Base-by-base conservation (phyloP, 1,140 invertebrate genomes). In the Bradysia coprophila region DNA sequence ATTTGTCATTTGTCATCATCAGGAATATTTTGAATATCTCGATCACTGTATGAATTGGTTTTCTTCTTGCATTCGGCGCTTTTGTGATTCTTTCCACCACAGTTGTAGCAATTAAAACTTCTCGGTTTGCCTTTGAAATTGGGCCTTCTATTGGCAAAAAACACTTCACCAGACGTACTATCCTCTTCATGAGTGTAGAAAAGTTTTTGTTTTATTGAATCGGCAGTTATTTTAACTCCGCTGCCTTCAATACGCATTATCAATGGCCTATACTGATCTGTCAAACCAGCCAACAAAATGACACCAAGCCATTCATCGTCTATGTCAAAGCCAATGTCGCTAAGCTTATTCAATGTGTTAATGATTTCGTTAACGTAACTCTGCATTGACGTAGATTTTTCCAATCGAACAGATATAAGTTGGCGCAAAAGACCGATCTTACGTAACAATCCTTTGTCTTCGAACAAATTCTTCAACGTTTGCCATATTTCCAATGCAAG, bases 291-390 rank as follows among this genome's bases (percentile, higher is more conserved):
- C 19, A 61, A 43, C 15, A 61, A 23, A 9, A 61, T 38, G 2
- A 51, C 44, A 21, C 51, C 57, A 16, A 59, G 48, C 54, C 51
- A 59, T 39, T 63, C 51, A 33, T 60, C 56, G 21, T 28, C 22
- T 3, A 48, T 23, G 16, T 42, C 28, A 24, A 47, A 43, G 9
- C 15, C 34, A 4, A 28, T 24, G 3, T 15, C 15, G 5, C 11
- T 15, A 5, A 36, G 15, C 15, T 36, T 36, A 36, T 15, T 36
- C 6, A 16, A 6, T 19, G 13, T 38, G 21, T 8, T 31, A n/a
- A 11, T 43, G 22, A 23, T 28, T 32, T 23, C 20, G 13, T 16
- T n/a, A 22, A 20, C 15, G 15, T 36, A 36, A 5, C 18, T 15
- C 18, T 36, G 33, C 33, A 36, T 36, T n/a, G 5, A n/a, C 18